phyloP scores from a whole-genome alignment of 2,888 invertebrate species.

The Unio delphinus region DNA sequence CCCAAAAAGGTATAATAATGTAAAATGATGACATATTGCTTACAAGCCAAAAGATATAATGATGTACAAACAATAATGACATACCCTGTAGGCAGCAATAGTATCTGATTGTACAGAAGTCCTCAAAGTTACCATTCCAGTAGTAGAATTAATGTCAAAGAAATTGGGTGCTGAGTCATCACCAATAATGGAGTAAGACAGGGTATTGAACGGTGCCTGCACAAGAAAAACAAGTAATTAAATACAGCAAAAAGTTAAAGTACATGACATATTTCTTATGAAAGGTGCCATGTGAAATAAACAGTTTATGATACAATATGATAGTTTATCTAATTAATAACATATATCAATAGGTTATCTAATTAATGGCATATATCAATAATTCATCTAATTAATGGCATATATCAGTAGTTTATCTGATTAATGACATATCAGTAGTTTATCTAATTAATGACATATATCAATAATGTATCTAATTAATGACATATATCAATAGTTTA shows the following conservation, averaged over 20 bases:
- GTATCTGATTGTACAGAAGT: conserved; percentile 36
- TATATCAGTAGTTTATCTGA: too few species aligned
- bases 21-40: conserved; percentile 6
- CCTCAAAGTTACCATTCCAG: conserved; percentile 46
- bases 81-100: conserved; percentile 40
- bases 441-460: too few species aligned
- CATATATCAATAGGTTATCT: too few species aligned
- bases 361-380: too few species aligned
- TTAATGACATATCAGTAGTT: too few species aligned
- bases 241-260: not conserved
- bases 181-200: conserved; percentile 57
- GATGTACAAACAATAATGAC: not conserved
- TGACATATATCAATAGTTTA: too few species aligned
- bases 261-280: not conserved
- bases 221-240: conserved; percentile 9
- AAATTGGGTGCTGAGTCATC: conserved; percentile 55
- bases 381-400: too few species aligned
- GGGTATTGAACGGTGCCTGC: conserved; percentile 58
- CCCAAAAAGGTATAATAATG: too few species aligned
- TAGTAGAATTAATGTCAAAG: conserved; percentile 51
- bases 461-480: too few species aligned
- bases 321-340: too few species aligned
- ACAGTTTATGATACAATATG: too few species aligned
- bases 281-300: too few species aligned
- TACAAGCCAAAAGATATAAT: not conserved